Base-by-base conservation (phyloP, 2,797 vertebrate species). In the Sandelia bainsii region DNA sequence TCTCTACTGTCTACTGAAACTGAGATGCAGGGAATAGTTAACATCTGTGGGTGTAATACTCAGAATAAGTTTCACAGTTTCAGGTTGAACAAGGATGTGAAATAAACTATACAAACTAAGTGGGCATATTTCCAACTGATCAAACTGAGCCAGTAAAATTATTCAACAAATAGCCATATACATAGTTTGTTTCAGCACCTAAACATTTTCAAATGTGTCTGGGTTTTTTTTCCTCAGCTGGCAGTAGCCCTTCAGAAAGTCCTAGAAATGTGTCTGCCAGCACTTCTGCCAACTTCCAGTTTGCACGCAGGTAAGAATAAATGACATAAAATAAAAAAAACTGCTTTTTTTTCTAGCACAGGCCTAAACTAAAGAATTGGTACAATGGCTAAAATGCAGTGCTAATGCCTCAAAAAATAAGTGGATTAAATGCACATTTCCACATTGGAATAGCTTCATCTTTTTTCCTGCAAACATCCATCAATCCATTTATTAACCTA, bases 161-260 rank as follows among this genome's bases (percentile, higher is more conserved):
- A 50, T 25, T 61, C 3, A 54, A 50, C 17, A 27, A n/a, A 20
- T n/a, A 17, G 45, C 27, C 4, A 25, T 34, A 48, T 48, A 8
- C 20, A 10, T 25, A 0, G 4, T 64, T 74, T 62, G 37, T 37
- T 49, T 60, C 1, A 61, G 32, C 9, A 56, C 65, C 6, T 25
- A 22, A 12, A 49, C 8, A 25, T 61, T 53, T 62, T 40, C 20
- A 17, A 25, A 8, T 72, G n/a, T 48, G 14, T 52, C 57, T 50
- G 3, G 37, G 29, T 45, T 16, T 34, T 66, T 40, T 70, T 75
- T 77, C 69, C n/a, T 53, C 68, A 95, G 96, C 96, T 23, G 95
- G 96, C 79, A 96, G 93, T 93, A 98, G 97, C 77, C 97, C 96
- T n/a, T 89, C 96, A 82, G 97, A 97, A 77, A 98, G 97, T 71